phyloP scores from a whole-genome alignment of 92 coral and sea anemone species.

The Parazoanthus swiftii region DNA sequence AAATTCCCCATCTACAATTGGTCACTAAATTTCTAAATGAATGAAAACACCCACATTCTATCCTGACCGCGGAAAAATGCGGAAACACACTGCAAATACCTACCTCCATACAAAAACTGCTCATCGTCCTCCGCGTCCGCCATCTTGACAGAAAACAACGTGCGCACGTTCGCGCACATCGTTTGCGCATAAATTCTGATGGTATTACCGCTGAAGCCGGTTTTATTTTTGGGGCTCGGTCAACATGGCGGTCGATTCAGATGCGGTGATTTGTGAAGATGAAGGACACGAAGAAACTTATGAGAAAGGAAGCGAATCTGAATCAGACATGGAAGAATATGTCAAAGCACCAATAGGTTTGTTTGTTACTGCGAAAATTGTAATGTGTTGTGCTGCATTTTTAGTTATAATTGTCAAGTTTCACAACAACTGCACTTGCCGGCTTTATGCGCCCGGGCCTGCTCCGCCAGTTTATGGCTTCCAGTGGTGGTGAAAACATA shows the following conservation, averaged over 20 bases:
- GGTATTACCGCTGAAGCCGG: conserved; percentile 36
- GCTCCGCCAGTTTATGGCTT: conserved; percentile 13
- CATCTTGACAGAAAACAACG: conserved; percentile 83
- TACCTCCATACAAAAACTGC: conserved; percentile 84
- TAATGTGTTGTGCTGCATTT: not conserved
- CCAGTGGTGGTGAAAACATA: not conserved
- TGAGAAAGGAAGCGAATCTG: conserved; percentile 80
- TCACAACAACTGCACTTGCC: not conserved
- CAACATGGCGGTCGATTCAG: conserved; percentile 78
- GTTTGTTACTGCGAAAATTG: conserved; percentile 8
- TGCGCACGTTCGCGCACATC: conserved; percentile 47
- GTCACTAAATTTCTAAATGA: not conserved
- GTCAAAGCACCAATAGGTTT: conserved; percentile 94
- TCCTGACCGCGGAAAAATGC: not conserved
- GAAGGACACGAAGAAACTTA: conserved; percentile 84
- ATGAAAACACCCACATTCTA: not conserved
- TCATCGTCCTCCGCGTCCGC: conserved; percentile 98
- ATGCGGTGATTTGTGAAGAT: conserved; percentile 55
- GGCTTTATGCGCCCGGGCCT: not conserved
- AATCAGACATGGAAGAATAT: conserved; percentile 71
- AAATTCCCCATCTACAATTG: not conserved
- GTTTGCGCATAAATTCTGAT: conserved; percentile 39
- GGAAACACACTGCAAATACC: not conserved
- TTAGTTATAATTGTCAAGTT: not conserved
- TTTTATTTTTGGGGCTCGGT: conserved; percentile 43